Base-by-base conservation (phyloP, 1,140 invertebrate species). In the Eurytemora carolleeae region DNA sequence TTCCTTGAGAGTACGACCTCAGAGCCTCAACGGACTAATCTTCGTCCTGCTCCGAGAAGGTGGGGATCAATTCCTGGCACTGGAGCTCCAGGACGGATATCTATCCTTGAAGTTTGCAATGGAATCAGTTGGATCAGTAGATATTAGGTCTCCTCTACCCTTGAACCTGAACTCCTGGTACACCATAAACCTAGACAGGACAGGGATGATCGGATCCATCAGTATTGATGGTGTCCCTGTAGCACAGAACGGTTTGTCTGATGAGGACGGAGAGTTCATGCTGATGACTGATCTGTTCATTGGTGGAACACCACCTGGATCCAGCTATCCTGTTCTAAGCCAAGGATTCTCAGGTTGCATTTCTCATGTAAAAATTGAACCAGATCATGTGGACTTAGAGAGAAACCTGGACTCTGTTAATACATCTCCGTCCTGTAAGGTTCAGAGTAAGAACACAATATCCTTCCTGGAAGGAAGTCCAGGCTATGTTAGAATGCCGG, bases 71-170 rank as follows among this genome's bases (percentile, higher is more conserved):
- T 96, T 85, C 74, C 76, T 94, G 63, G 83, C 89, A 0, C 68
- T 98, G 23, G 87, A 95, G 70, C 73, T 97, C 69, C 72, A 77
- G 62, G 77, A 84, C 64, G 90, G 91, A 12, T 76, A 75, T 23
- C 75, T 95, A 1, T 74, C 80, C 53, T 83, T 84, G 66, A 62
- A 24, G 18, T 57, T 62, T 25, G 31, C 31, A n/a, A n/a, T n/a
- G n/a, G n/a, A n/a, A n/a, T n/a, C n/a, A n/a, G n/a, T n/a, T n/a
- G n/a, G n/a, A n/a, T n/a, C n/a, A n/a, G n/a, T n/a, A n/a, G n/a
- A n/a, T n/a, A n/a, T n/a, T n/a, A n/a, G n/a, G n/a, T 44, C 31
- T 7, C n/a, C 31, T n/a, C 7, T 44, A 7, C 31, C 31, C n/a
- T n/a, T 44, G 31, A n/a, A 44, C 7, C 7, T 44, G 31, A 44